These are phyloP conservation scores for Phaonia tiefii DNA, from an alignment of 2,888 invertebrate species.

Conservation along the genomic window DNA sequence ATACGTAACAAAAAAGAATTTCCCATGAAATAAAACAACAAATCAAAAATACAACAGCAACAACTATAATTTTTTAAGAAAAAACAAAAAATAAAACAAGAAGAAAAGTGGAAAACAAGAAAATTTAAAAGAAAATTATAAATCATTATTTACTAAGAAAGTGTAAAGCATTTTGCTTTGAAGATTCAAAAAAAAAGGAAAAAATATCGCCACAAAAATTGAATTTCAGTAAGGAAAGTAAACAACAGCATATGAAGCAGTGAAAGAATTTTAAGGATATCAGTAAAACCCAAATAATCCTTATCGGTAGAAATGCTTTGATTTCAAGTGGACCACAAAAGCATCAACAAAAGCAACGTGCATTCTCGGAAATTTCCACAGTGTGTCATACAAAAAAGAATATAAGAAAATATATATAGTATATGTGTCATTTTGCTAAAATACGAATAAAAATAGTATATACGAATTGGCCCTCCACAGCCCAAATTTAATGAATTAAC, in stretches of 20 bases:
- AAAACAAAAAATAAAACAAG: neutral
- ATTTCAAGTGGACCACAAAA: no score
- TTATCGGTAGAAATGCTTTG: no score
- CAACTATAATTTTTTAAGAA: neutral
- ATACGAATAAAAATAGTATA: no score
- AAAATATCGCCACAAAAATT: neutral
- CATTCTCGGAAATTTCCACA: no score
- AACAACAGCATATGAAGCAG: neutral
- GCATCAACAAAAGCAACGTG: no score
- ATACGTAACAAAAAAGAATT: slow-evolving; percentile 55
- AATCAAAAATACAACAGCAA: slow-evolving; percentile 22
- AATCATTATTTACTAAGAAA: neutral
- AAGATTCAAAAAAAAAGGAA: neutral
- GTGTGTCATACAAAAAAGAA: no score
- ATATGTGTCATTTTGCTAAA: no score
- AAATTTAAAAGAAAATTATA: neutral
- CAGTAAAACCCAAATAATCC: neutral
- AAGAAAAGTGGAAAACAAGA: slow-evolving; percentile 26
- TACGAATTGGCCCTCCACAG: no score
- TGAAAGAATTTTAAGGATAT: neutral
- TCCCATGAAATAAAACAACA: neutral
- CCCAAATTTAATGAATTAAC: no score
- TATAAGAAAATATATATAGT: no score
- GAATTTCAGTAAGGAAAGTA: neutral
- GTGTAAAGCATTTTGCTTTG: neutral